phyloP scores from a whole-genome alignment of 2,888 invertebrate genomes.

The Andrena bicolor region DNA sequence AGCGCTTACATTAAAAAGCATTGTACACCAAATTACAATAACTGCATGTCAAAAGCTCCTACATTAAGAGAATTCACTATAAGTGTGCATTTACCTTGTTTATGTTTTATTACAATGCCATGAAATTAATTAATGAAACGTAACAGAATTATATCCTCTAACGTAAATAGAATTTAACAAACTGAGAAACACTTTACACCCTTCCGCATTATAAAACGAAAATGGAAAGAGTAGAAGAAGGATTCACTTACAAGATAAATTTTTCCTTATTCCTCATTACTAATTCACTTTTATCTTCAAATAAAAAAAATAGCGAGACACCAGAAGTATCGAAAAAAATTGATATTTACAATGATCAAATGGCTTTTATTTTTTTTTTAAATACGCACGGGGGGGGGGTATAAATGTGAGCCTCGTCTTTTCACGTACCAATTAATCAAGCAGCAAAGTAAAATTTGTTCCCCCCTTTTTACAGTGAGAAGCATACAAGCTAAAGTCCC shows the following conservation, averaged over 20 bases:
- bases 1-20: background rate
- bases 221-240: background rate
- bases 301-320: background rate
- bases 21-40: constrained; percentile 15
- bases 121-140: too few relatives aligned
- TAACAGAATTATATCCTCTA: too few relatives aligned
- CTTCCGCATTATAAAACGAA: background rate
- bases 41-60: too few relatives aligned
- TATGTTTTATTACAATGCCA: too few relatives aligned
- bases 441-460: background rate
- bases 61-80: too few relatives aligned
- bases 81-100: too few relatives aligned
- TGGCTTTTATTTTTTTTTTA: too few relatives aligned
- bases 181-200: too few relatives aligned
- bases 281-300: background rate
- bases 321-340: too few relatives aligned
- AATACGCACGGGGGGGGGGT: too few relatives aligned
- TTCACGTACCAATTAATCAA: background rate
- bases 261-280: background rate
- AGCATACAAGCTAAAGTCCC: background rate
- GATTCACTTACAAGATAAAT: background rate
- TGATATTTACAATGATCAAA: too few relatives aligned
- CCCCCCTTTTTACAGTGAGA: background rate
- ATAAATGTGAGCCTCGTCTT: background rate
- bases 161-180: too few relatives aligned